Base-by-base conservation (phyloP, 2,888 invertebrate genomes). In the Eupithecia abbreviata region DNA sequence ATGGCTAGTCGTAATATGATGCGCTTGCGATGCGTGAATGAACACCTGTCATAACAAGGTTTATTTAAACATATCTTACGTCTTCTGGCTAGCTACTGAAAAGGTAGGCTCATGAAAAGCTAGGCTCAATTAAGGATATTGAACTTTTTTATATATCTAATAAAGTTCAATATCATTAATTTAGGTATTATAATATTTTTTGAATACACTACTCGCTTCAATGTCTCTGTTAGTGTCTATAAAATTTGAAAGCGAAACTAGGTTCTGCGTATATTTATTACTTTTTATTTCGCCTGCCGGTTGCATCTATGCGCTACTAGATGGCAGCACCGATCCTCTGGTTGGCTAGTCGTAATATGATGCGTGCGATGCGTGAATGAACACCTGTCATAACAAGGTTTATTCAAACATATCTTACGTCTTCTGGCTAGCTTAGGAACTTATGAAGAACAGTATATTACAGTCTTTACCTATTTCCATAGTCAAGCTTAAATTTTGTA, bases 321-420 rank as follows among this genome's bases (percentile, higher is more conserved):
- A 62, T 62, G 58, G 58, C 58, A 62, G 58, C 58, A 62, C 58
- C 4, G 2, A 30, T 62, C 58, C 30, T 62, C 18, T 30, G 12
- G 18, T 4, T 18, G 18, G n/a, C n/a, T 18, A 51, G 18, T 58
- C 58, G 58, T 30, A 62, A 62, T 30, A 62, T 55, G n/a, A 55
- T 30, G 30, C 58, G 58, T 62, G 30, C 58, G 58, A 9, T 18
- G 58, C 30, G 9, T 58, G 18, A 30, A 30, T 2, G 18, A 18
- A 18, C 58, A 62, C 58, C 58, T 62, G 58, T 62, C 58, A 62
- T 62, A 62, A 62, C 58, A 62, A 62, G 12, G 58, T 18, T 62
- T 30, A 62, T 4, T 62, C 30, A 62, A 30, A 62, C 58, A 62
- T 30, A 18, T 9, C 10, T 18, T 9, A 4, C n/a, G 55, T 58